Evolutionary conservation across 2,113 vertebrate genomes (phyloP).

Genomic region (Marcusenius ussheri): DNA sequence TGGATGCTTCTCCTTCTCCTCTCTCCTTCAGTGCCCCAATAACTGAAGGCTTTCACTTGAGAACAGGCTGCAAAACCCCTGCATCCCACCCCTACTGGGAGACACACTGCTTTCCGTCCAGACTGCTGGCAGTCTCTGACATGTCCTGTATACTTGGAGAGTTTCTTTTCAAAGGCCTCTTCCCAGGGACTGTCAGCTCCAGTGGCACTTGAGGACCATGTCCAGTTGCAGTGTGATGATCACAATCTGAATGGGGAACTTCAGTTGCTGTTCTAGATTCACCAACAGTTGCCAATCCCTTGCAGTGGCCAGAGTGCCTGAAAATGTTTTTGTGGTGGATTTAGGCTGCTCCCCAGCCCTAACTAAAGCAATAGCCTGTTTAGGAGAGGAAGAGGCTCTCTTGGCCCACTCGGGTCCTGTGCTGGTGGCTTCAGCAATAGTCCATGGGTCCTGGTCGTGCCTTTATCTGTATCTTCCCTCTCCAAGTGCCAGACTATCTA

Average conservation of each 20-base stretch:
- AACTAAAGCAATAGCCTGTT: neutral
- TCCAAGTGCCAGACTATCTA: neutral
- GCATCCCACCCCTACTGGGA: neutral
- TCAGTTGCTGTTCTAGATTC: neutral
- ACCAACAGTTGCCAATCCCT: neutral
- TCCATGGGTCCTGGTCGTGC: neutral
- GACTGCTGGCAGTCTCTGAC: neutral
- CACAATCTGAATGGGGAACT: neutral
- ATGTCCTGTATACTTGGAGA: neutral
- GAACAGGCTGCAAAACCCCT: neutral
- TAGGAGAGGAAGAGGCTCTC: neutral
- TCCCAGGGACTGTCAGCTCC: neutral
- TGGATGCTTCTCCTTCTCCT: neutral
- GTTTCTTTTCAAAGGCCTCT: neutral
- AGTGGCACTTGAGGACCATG: neutral
- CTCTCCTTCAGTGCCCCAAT: neutral
- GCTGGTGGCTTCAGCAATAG: neutral
- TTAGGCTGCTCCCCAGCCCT: too few relatives aligned
- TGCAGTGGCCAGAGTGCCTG: neutral
- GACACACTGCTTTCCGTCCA: neutral
- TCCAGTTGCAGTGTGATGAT: neutral
- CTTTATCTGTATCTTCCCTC: neutral
- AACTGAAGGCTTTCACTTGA: neutral
- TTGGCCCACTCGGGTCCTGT: neutral
- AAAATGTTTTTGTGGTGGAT: neutral